Percentiles rank a stretch among this genome's conserved stretches.
phyloP scores from a whole-genome alignment of 2,797 vertebrate species.

The Melopsittacus undulatus region DNA sequence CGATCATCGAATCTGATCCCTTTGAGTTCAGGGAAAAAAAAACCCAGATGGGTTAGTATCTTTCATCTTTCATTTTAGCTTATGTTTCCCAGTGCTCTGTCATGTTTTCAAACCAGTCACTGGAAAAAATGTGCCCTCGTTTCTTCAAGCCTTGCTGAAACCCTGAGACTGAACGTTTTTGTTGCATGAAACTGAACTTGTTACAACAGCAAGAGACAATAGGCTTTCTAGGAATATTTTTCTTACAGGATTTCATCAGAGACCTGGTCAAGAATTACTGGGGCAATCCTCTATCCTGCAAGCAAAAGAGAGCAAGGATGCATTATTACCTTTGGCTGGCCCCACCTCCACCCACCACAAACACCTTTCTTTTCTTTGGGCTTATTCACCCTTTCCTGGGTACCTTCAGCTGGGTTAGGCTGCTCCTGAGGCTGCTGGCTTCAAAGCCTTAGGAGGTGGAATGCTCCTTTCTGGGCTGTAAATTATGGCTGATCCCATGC shows the following conservation, averaged over 20 bases:
- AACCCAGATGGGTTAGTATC: background rate
- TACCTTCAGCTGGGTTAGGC: background rate
- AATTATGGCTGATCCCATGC: fast-evolving
- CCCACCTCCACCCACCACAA: no score
- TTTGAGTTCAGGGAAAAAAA: background rate
- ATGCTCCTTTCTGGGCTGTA: background rate
- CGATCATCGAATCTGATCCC: background rate
- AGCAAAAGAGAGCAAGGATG: background rate
- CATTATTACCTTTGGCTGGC: background rate
- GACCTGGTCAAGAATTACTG: background rate
- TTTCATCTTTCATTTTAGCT: background rate
- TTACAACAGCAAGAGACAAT: background rate
- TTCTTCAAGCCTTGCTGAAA: slow-evolving; percentile 1
- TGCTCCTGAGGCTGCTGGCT: background rate
- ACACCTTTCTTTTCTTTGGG: background rate
- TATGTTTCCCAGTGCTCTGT: background rate
- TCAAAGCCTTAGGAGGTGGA: background rate
- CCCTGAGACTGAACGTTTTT: background rate
- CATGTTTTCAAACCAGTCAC: slow-evolving; percentile 26
- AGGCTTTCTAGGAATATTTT: background rate
- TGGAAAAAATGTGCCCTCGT: slow-evolving; percentile 30
- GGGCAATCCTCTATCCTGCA: background rate
- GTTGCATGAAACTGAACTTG: background rate
- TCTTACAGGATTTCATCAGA: background rate
- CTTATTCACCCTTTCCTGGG: background rate